A percentile compares a stretch with the other conserved stretches of the same genome.
Evolutionary conservation across 2,113 vertebrate species (phyloP).

Genomic region (Eulemur rufifrons): DNA sequence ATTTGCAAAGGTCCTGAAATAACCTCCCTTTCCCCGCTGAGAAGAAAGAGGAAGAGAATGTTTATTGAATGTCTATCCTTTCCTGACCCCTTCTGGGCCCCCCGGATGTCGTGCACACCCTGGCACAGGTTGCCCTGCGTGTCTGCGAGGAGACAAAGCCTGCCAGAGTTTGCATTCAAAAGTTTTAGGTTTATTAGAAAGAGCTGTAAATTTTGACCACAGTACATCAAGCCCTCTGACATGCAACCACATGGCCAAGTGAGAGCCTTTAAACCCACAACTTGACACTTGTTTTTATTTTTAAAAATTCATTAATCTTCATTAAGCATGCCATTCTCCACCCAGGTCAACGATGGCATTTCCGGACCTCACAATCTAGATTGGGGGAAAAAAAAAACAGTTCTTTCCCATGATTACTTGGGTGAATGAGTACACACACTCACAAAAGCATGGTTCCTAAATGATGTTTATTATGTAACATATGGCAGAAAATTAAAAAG

Average conservation of each 20-base stretch:
- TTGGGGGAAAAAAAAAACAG: neutral
- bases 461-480: conserved; percentile 57
- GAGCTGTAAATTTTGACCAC: conserved; percentile 59
- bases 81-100: neutral
- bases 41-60: neutral
- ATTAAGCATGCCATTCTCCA: conserved; percentile 21
- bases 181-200: conserved; percentile 66
- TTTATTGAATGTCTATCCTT: neutral
- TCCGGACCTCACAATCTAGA: neutral
- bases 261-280: conserved; percentile 47
- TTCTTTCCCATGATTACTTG: neutral
- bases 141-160: neutral
- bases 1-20: neutral
- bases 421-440: neutral
- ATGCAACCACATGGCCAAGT: conserved; percentile 29
- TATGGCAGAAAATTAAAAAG: conserved; percentile 61
- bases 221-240: conserved; percentile 16
- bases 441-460: neutral
- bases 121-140: neutral
- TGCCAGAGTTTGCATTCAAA: conserved; percentile 41
- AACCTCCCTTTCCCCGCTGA: neutral
- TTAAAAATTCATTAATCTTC: conserved; percentile 72
- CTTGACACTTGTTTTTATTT: conserved; percentile 62
- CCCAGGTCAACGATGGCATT: conserved; percentile 28
- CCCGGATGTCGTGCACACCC: neutral